Base-by-base conservation (phyloP, 2,888 invertebrate genomes). In the Teinopalpus imperialis region DNA sequence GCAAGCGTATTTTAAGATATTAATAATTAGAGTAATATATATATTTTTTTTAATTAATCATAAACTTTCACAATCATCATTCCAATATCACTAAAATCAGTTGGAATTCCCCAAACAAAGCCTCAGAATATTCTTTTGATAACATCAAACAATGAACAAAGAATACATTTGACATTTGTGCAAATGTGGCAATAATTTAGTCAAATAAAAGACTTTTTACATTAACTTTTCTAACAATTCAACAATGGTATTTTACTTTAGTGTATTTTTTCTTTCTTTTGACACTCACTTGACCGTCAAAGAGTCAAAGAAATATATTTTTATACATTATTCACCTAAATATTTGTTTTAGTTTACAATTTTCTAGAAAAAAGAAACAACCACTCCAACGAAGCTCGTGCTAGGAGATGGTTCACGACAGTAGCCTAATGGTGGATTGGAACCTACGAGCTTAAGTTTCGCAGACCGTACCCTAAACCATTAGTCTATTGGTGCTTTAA, bases 41-140 rank as follows among this genome's bases (percentile, higher is more conserved):
- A 57, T 53, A 16, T 47, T 61, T 59, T 57, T 56, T 69, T 75
- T 71, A 74, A 77, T 70, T 71, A 72, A 1, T 30, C 16, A 44
- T 14, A 73, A 79, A 72, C 74, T 68, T 76, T 77, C 73, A 77
- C 76, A 81, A 79, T 78, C 68, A 64, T 66, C 48, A 51, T 57
- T 56, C 43, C 50, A 51, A 58, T 65, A 67, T 69, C 65, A 66
- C 65, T 63, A 62, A 64, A 70, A 68, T 68, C 85, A 82, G 82
- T 82, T 81, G 60, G 68, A 67, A 74, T 74, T 69, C 61, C 63
- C 66, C 63, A 66, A 70, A 57, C 35, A 31, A 44, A 23, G 41
- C 14, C 35, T 43, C 40, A 50, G 12, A 23, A 40, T 34, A 27
- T 53, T 42, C 39, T 56, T 8, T 24, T n/a, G 23, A 60, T 65